phyloP scores from a whole-genome alignment of 2,113 vertebrate species.

The Megaceryle torquata region DNA sequence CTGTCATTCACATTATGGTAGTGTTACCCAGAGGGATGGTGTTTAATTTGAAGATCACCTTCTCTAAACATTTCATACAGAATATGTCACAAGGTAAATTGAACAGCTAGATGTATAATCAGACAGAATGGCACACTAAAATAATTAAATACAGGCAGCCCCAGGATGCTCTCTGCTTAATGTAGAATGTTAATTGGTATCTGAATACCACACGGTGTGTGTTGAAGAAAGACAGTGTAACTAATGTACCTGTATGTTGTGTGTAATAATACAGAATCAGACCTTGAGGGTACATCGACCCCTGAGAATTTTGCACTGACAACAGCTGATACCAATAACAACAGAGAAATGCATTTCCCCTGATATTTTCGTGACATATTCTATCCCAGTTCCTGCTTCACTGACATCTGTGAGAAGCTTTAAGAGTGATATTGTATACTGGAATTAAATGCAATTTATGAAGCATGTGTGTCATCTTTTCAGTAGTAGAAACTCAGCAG shows the following conservation, averaged over 20 bases:
- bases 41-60: slow-evolving; percentile 35
- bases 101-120: slow-evolving; percentile 21
- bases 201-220: slow-evolving; percentile 3
- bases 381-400: background rate
- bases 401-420: background rate
- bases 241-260: slow-evolving; percentile 61
- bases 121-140: slow-evolving; percentile 22
- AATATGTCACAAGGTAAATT: slow-evolving; percentile 53
- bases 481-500: background rate
- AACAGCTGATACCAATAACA: slow-evolving; percentile 64
- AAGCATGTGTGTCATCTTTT: background rate
- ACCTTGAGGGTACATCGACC: slow-evolving; percentile 55
- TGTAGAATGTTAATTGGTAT: slow-evolving; percentile 56
- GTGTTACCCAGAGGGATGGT: slow-evolving; percentile 1
- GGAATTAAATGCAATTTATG: background rate
- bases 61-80: slow-evolving; percentile 4
- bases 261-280: slow-evolving; percentile 24
- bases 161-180: slow-evolving; percentile 53
- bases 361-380: slow-evolving; percentile 42
- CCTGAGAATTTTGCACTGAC: slow-evolving; percentile 49
- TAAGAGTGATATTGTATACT: background rate
- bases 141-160: slow-evolving; percentile 56
- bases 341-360: slow-evolving; percentile 30
- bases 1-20: background rate
- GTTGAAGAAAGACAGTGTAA: slow-evolving; percentile 54